These are phyloP conservation scores for Sebastes alutus DNA, from an alignment of 2,797 vertebrate genomes.

Conservation along the genomic window DNA sequence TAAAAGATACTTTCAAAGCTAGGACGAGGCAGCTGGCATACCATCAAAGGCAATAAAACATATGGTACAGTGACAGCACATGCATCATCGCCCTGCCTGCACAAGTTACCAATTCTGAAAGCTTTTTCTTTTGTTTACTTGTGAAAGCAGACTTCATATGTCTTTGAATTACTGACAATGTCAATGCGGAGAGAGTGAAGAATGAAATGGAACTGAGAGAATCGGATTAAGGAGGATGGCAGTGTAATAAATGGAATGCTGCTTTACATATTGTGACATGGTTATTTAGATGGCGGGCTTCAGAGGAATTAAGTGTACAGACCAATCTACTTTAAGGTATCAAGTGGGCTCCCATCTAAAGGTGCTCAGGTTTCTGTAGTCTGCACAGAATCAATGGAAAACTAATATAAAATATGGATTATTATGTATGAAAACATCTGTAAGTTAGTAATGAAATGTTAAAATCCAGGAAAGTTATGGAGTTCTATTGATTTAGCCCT, in stretches of 20 bases:
- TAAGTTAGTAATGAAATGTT: not conserved
- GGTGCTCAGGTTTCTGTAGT: not conserved
- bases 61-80: conserved; percentile 67
- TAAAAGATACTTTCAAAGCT: conserved; percentile 64
- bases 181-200: conserved; percentile 17
- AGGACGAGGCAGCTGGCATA: conserved; percentile 61
- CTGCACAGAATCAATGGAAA: not conserved
- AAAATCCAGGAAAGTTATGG: not conserved
- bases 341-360: not conserved
- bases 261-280: not conserved
- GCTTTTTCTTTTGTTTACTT: conserved; percentile 37
- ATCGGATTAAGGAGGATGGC: not conserved
- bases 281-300: not conserved
- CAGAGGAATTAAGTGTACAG: not conserved
- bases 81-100: conserved; percentile 57
- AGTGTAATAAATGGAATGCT: not conserved
- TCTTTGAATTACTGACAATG: conserved; percentile 45
- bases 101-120: conserved; percentile 38
- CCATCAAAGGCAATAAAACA: conserved; percentile 71
- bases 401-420: not conserved
- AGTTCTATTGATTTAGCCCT: not conserved
- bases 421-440: not conserved
- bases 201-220: conserved; percentile 19
- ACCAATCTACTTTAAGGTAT: not conserved
- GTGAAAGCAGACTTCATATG: conserved; percentile 34